These are phyloP conservation scores for Euphysa ruthae DNA, from an alignment of 30 jellyfish, hydroid and myxozoan genomes.

Conservation along the genomic window DNA sequence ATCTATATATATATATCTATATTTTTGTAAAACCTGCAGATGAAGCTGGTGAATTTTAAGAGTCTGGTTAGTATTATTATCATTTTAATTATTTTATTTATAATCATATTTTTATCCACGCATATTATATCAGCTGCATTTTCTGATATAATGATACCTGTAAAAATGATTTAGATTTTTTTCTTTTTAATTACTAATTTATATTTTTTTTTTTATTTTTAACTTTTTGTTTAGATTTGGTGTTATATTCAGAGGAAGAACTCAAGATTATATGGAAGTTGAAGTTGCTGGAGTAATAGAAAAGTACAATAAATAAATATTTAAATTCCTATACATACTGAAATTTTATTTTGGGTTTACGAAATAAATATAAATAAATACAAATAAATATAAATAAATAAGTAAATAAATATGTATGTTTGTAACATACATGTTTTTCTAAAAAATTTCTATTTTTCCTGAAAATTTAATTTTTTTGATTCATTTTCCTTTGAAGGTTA, in stretches of 20 bases:
- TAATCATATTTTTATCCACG: too few species aligned
- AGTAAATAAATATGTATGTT: too few species aligned
- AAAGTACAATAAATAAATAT: conserved; percentile 13
- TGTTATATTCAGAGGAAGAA: conserved; percentile 57
- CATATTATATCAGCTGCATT: too few species aligned
- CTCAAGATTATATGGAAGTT: conserved; percentile 66
- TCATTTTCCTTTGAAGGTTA: too few species aligned
- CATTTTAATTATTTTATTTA: too few species aligned
- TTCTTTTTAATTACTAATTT: not conserved
- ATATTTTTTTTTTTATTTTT: not conserved
- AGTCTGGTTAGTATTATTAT: too few species aligned
- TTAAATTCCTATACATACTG: not conserved
- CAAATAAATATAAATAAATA: not conserved
- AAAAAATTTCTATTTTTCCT: too few species aligned
- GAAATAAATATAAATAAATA: not conserved
- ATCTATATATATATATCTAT: too few species aligned
- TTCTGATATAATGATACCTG: not conserved
- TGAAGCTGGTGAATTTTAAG: too few species aligned
- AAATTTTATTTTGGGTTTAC: not conserved
- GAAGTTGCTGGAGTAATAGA: conserved; percentile 62
- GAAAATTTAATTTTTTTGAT: too few species aligned
- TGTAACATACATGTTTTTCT: too few species aligned
- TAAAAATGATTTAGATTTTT: not conserved
- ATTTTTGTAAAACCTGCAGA: too few species aligned
- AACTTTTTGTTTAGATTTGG: conserved; percentile 61